These are phyloP conservation scores for Acanthurus tractus DNA, from an alignment of 2,797 vertebrate genomes.

Conservation along the genomic window DNA sequence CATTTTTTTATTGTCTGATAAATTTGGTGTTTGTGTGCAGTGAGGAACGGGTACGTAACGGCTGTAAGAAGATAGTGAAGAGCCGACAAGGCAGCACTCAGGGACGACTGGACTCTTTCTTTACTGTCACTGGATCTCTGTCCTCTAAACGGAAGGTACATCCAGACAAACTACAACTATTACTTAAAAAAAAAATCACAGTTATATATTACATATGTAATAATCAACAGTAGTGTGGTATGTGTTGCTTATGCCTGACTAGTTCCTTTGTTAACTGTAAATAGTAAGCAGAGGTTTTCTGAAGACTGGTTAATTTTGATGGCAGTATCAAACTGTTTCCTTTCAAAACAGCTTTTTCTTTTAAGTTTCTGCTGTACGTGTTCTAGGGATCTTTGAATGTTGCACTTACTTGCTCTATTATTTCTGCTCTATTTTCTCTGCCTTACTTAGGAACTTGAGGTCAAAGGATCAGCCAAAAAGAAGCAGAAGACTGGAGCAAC, in stretches of 20 bases:
- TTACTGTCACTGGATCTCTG: conserved; percentile 94
- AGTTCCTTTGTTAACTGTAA: background rate
- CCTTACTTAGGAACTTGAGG: conserved; percentile 82
- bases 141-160: conserved; percentile 94
- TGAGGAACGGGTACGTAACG: conserved; percentile 93
- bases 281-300: background rate
- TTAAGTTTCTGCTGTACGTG: background rate
- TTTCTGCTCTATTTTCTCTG: background rate
- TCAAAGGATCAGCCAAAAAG: conserved; percentile 92
- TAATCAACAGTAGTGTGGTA: background rate
- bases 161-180: background rate
- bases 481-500: conserved; percentile 88
- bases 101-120: conserved; percentile 95
- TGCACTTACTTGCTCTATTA: background rate
- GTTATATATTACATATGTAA: background rate
- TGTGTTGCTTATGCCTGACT: background rate
- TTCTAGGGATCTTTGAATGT: background rate
- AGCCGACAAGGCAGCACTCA: conserved; percentile 96
- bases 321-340: background rate
- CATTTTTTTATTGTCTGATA: background rate
- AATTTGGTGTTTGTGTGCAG: conserved; percentile 63
- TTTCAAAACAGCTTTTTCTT: background rate
- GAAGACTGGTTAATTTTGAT: background rate
- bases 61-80: conserved; percentile 91
- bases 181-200: too few relatives aligned